Conservation (phyloP, 2,888 invertebrate genomes). For the Acanthosoma haemorrhoidale region DNA sequence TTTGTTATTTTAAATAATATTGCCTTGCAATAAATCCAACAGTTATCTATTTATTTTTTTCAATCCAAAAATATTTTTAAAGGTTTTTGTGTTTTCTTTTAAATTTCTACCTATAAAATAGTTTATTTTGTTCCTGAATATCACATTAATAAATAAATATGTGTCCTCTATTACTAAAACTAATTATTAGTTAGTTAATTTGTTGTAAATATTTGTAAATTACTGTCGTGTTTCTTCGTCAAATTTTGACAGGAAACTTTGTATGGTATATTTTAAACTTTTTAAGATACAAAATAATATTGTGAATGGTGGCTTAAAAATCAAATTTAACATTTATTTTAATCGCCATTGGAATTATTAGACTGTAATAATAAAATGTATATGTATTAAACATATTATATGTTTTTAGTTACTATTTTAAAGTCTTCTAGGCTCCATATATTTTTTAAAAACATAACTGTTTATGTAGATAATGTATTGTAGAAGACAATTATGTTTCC, state of each 20-base stretch:
- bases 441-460: no score
- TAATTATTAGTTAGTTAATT: background rate
- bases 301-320: background rate
- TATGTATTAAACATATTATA: no score
- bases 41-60: background rate
- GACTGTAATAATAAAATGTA: no score
- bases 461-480: background rate
- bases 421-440: no score
- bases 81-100: background rate
- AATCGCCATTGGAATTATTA: background rate
- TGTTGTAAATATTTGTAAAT: constrained; percentile 12
- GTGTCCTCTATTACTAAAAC: background rate
- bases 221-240: background rate
- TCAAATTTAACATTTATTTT: background rate
- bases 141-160: background rate
- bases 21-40: background rate
- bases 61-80: background rate
- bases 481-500: background rate
- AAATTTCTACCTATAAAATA: background rate
- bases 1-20: background rate
- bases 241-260: background rate
- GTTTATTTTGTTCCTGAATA: background rate
- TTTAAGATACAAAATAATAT: constrained; percentile 3
- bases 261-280: background rate
- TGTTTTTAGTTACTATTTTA: no score